Evolutionary conservation across 2,113 vertebrate genomes (phyloP).

Genomic region (Grammomys dolichurus): DNA sequence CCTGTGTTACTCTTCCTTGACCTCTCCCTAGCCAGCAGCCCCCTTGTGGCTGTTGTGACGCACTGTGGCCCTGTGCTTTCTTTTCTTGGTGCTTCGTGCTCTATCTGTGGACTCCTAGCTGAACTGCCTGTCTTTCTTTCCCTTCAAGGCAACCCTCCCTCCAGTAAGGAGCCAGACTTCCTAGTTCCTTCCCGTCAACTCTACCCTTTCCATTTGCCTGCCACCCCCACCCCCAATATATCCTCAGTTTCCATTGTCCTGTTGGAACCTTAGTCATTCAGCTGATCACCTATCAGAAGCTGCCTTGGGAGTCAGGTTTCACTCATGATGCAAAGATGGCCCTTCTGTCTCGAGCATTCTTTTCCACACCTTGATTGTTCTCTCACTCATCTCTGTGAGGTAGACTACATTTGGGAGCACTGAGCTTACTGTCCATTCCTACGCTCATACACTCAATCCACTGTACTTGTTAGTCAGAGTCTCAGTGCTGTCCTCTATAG

Average conservation of each 20-base stretch:
- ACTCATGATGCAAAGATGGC: too few species aligned
- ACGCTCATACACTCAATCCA: neutral
- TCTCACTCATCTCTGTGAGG: accelerated
- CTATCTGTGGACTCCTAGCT: accelerated
- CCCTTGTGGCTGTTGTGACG: neutral
- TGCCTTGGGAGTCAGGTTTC: neutral
- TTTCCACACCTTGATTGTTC: neutral
- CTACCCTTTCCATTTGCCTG: too few species aligned
- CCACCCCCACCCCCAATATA: neutral
- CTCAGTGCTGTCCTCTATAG: neutral
- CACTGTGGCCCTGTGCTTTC: neutral
- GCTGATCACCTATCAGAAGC: neutral
- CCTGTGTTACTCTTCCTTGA: neutral
- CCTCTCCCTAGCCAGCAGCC: neutral
- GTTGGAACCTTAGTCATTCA: neutral
- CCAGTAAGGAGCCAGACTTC: neutral
- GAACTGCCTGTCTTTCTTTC: neutral
- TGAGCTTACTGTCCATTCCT: neutral
- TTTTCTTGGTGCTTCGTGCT: neutral
- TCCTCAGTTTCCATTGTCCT: neutral
- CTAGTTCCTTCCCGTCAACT: neutral
- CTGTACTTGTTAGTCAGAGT: neutral
- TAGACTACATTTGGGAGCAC: accelerated
- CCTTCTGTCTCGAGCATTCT: neutral
- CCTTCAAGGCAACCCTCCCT: neutral